Conservation (phyloP, 1,140 invertebrate genomes). For the Cotesia vestalis region DNA sequence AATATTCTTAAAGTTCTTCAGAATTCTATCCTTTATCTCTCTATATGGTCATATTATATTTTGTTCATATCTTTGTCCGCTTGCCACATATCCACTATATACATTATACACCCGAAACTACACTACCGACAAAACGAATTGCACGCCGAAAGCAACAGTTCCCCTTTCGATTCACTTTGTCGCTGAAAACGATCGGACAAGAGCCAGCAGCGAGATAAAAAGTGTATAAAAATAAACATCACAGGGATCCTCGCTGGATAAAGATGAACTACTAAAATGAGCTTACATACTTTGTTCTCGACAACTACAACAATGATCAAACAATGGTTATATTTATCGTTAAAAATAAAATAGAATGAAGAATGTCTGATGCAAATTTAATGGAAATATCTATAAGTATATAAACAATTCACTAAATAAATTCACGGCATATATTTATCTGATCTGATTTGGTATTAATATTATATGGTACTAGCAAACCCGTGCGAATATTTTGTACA, state of each 20-base stretch:
- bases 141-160: constrained; percentile 36
- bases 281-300: constrained; percentile 1
- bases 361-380: not conserved
- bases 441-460: too few relatives aligned
- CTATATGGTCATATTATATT: not conserved
- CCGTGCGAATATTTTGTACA: too few relatives aligned
- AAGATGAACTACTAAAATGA: constrained; percentile 8
- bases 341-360: constrained; percentile 8
- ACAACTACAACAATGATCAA: constrained; percentile 16
- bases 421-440: too few relatives aligned
- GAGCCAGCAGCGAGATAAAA: constrained; percentile 20
- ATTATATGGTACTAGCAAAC: too few relatives aligned
- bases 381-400: not conserved
- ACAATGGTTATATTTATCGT: constrained; percentile 6
- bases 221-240: constrained; percentile 22
- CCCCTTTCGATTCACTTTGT: constrained; percentile 35
- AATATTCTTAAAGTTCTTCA: not conserved
- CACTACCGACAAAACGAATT: constrained; percentile 33
- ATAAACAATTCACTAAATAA: not conserved
- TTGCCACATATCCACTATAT: not conserved
- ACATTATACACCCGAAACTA: constrained; percentile 24
- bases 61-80: not conserved
- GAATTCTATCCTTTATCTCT: not conserved
- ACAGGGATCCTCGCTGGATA: constrained; percentile 3
- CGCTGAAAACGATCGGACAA: constrained; percentile 31